Conservation (phyloP, 2,797 vertebrate species). For the Micrastur ruficollis region DNA sequence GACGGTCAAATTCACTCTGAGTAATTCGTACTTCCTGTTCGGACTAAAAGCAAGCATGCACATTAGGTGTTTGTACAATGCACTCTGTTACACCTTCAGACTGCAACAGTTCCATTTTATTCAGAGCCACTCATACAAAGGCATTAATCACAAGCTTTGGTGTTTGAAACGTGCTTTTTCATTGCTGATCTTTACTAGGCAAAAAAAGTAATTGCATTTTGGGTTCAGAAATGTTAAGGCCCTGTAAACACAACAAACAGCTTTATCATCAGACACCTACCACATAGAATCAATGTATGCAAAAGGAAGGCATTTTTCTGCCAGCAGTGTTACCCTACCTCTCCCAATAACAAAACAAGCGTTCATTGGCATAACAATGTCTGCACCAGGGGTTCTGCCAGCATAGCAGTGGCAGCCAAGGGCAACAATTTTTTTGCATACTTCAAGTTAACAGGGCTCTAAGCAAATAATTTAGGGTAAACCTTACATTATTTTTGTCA, state of each 20-base stretch:
- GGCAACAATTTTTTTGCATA: background rate
- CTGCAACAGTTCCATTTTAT: background rate
- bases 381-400: background rate
- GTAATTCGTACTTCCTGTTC: conserved; percentile 97
- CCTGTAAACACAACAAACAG: background rate
- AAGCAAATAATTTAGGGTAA: background rate
- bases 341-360: background rate
- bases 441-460: background rate
- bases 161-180: background rate
- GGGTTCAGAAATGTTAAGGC: background rate
- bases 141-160: background rate
- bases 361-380: background rate
- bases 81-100: background rate
- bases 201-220: background rate
- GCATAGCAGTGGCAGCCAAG: background rate
- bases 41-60: conserved; percentile 76
- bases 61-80: background rate
- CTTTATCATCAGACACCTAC: background rate
- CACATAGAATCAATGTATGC: background rate
- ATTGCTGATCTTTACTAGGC: background rate
- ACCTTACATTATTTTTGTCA: background rate
- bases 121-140: background rate
- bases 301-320: background rate
- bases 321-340: background rate
- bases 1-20: conserved; percentile 97